Percentiles rank a stretch among this genome's conserved stretches.
phyloP scores from a whole-genome alignment of 2,113 vertebrate species.

The Arenaria interpres region DNA sequence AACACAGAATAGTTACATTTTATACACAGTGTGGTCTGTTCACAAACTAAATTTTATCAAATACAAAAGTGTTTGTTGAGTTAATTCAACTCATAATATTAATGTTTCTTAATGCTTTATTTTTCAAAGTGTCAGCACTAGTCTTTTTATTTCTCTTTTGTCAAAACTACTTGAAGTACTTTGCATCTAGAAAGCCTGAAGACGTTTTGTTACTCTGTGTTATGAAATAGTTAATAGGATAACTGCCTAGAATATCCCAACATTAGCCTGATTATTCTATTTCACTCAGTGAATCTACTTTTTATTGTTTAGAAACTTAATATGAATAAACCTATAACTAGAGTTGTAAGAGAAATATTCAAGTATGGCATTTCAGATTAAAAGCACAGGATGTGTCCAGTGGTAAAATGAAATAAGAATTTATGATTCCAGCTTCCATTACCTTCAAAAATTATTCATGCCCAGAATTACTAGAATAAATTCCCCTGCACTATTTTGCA shows the following conservation, averaged over 20 bases:
- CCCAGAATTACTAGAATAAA: slow-evolving; percentile 47
- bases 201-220: neutral
- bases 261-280: neutral
- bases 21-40: neutral
- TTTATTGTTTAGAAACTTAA: slow-evolving; percentile 6
- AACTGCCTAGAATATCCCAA: neutral
- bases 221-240: neutral
- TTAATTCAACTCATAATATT: neutral
- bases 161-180: neutral
- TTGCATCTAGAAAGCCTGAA: neutral
- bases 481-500: slow-evolving; percentile 53
- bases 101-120: neutral
- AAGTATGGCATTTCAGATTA: neutral
- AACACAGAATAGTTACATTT: neutral
- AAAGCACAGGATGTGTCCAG: neutral
- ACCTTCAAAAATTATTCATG: slow-evolving; percentile 44
- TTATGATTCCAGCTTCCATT: slow-evolving; percentile 25
- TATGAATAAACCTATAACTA: neutral
- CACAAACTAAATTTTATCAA: neutral
- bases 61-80: neutral
- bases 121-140: neutral
- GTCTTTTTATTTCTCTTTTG: neutral
- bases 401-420: slow-evolving; percentile 35
- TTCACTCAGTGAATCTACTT: neutral
- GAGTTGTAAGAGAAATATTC: neutral